phyloP scores from a whole-genome alignment of 2,888 invertebrate species.

The Sesia apiformis region DNA sequence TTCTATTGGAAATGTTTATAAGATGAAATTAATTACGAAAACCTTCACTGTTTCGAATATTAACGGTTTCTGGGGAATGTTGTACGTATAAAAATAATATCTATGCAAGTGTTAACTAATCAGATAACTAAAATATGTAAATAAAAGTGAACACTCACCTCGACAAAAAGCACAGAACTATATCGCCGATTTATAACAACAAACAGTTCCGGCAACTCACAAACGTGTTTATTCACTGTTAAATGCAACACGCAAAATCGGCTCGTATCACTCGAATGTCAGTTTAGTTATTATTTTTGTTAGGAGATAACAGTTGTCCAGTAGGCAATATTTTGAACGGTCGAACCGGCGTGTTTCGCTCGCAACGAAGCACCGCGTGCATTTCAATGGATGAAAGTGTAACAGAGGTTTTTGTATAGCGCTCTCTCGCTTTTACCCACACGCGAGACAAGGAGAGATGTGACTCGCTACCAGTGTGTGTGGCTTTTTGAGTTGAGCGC shows the following conservation, averaged over 20 bases:
- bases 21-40: too few species aligned
- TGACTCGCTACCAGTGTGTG: slow-evolving; percentile 37
- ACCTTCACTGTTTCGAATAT: too few species aligned
- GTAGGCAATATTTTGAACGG: slow-evolving; percentile 32
- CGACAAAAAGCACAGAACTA: not conserved
- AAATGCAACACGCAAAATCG: not conserved
- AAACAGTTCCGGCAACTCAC: too few species aligned
- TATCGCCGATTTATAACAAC: not conserved
- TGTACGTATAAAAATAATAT: too few species aligned
- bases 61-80: too few species aligned
- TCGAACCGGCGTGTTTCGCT: slow-evolving; percentile 48
- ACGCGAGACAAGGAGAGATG: slow-evolving; percentile 37
- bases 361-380: slow-evolving; percentile 64
- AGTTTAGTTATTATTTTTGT: slow-evolving; percentile 31
- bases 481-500: slow-evolving; percentile 41
- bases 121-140: not conserved
- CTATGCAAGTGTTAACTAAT: too few species aligned
- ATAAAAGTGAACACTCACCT: slow-evolving; percentile 4
- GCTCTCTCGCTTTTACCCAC: slow-evolving; percentile 44
- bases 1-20: too few species aligned
- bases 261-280: slow-evolving; percentile 26
- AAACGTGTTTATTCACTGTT: too few species aligned
- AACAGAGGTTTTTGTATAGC: slow-evolving; percentile 71
- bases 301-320: not conserved
- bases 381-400: slow-evolving; percentile 72